Percentiles rank a stretch among this genome's conserved stretches.
Evolutionary conservation across 2,888 invertebrate genomes (phyloP).

Genomic region (Cataglyphis altisquamis): DNA sequence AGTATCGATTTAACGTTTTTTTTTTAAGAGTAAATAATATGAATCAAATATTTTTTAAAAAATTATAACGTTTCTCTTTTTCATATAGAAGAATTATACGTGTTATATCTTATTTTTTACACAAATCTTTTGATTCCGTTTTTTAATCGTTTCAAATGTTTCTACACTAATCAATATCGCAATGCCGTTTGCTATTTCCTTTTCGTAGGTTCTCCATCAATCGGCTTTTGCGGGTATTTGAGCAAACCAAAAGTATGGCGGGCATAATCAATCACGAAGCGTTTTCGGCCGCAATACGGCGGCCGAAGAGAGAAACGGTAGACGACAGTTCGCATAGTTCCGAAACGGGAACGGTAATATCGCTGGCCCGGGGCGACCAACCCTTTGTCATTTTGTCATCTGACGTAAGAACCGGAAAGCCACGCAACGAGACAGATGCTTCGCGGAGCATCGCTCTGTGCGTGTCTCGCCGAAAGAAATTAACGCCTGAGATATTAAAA

Average conservation of each 20-base stretch:
- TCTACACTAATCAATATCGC: not conserved
- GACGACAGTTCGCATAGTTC: slow-evolving; percentile 83
- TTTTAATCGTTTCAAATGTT: not conserved
- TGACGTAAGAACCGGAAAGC: slow-evolving; percentile 74
- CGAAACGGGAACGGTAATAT: slow-evolving; percentile 85
- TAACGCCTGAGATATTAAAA: slow-evolving; percentile 76
- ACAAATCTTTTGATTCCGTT: not conserved
- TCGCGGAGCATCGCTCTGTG: slow-evolving; percentile 19
- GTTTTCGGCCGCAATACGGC: slow-evolving; percentile 77
- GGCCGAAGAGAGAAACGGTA: slow-evolving; percentile 66
- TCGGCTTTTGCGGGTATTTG: slow-evolving; percentile 68
- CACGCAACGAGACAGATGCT: slow-evolving; percentile 28
- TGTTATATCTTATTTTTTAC: not conserved
- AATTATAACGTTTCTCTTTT: too few relatives aligned
- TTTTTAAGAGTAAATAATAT: too few relatives aligned
- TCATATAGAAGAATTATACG: not conserved
- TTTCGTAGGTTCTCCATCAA: slow-evolving; percentile 66
- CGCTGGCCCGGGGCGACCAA: slow-evolving; percentile 83
- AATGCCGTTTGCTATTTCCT: slow-evolving; percentile 20
- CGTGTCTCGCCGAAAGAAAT: slow-evolving; percentile 71
- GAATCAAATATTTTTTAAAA: not conserved
- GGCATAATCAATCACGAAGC: slow-evolving; percentile 85
- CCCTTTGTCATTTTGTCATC: slow-evolving; percentile 86
- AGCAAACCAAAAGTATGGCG: slow-evolving; percentile 82
- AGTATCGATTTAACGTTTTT: too few relatives aligned